phyloP scores from a whole-genome alignment of 2,113 vertebrate genomes.

The cat (Felis catus) region F.catus_Fca126_mat1.0 CM031412.1:222719501-222720000 shows the following conservation, averaged over 20 bases:
- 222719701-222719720: neutral
- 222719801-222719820: neutral
- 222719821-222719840: neutral
- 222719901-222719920: neutral
- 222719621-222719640: neutral
- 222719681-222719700: neutral
- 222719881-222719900: neutral
- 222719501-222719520: no score
- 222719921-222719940: no score
- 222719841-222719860: neutral
- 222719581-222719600: neutral
- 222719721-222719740: neutral
- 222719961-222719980: neutral
- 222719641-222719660: neutral
- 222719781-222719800: neutral
- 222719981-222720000: neutral
- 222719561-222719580: neutral
- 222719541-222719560: neutral
- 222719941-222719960: neutral
- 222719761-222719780: neutral
- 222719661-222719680: neutral
- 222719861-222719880: neutral
- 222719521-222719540: no score
- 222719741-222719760: neutral
- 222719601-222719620: neutral